A percentile compares a stretch with the other conserved stretches of the same genome.
Conservation (phyloP, 2,113 vertebrate species). For the Caranx melampygus region DNA sequence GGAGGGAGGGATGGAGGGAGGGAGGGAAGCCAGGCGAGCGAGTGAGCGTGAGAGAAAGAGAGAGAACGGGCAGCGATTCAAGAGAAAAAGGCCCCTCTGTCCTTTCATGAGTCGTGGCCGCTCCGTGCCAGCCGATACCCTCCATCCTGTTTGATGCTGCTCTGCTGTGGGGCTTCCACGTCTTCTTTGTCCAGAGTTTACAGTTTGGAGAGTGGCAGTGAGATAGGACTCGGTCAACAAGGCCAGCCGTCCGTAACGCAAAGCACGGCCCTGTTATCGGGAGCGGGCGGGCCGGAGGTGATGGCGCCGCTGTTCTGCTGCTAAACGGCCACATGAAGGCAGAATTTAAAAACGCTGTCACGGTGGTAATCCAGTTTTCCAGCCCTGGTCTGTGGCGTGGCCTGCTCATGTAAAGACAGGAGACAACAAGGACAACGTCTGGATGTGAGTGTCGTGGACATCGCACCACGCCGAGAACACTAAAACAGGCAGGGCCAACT, state of each 20-base stretch:
- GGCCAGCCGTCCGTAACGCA: slow-evolving; percentile 22
- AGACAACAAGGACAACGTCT: slow-evolving; percentile 7
- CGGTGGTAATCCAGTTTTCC: slow-evolving; percentile 76
- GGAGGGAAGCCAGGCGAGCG: not conserved
- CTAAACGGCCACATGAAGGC: slow-evolving; percentile 41
- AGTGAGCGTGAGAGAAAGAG: slow-evolving; percentile 14
- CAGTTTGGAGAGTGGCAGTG: slow-evolving; percentile 24
- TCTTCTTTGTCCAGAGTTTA: slow-evolving; percentile 29
- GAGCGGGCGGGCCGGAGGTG: slow-evolving; percentile 30
- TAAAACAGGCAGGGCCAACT: not conserved
- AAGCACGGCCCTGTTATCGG: slow-evolving; percentile 38
- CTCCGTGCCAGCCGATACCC: slow-evolving; percentile 45
- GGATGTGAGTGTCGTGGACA: slow-evolving; percentile 14
- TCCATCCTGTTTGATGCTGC: slow-evolving; percentile 42
- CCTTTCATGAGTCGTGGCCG: slow-evolving; percentile 43
- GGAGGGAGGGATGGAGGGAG: slow-evolving; percentile 21
- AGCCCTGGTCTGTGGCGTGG: slow-evolving; percentile 48
- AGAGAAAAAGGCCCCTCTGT: slow-evolving; percentile 55
- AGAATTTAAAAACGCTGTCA: slow-evolving; percentile 69
- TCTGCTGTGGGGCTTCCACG: slow-evolving; percentile 26
- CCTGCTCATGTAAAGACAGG: slow-evolving; percentile 50
- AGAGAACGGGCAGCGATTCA: slow-evolving; percentile 31
- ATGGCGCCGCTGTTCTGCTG: slow-evolving; percentile 40
- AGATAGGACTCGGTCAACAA: slow-evolving; percentile 38
- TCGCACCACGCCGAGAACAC: not conserved